These are phyloP conservation scores for Triplophysa rosa DNA, from an alignment of 2,113 vertebrate genomes.

Conservation along the genomic window DNA sequence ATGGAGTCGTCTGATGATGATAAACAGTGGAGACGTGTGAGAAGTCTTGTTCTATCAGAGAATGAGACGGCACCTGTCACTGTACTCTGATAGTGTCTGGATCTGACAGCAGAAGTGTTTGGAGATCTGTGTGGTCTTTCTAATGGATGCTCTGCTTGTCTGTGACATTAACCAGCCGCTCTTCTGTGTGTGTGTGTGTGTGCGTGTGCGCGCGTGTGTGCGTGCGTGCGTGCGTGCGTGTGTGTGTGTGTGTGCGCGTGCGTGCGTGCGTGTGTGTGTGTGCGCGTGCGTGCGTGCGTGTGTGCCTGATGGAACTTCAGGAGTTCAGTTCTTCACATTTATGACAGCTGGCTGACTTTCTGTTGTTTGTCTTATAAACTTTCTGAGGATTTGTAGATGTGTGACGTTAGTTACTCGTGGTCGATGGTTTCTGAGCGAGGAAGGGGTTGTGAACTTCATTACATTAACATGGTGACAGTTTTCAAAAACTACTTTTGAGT, in stretches of 20 bases:
- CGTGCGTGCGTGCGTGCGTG: too few relatives aligned
- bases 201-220: background rate
- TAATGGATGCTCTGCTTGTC: slow-evolving; percentile 17
- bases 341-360: background rate
- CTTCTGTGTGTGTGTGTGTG: background rate
- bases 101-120: slow-evolving; percentile 42
- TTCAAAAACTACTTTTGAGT: too few relatives aligned
- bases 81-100: slow-evolving; percentile 33
- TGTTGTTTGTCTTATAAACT: background rate
- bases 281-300: too few relatives aligned
- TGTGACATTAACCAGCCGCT: slow-evolving; percentile 20
- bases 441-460: too few relatives aligned
- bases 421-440: background rate
- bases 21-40: slow-evolving; percentile 40
- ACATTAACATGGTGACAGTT: too few relatives aligned
- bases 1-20: slow-evolving; percentile 39
- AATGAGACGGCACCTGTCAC: slow-evolving; percentile 36
- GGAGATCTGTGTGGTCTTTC: slow-evolving; percentile 36
- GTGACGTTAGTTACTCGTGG: background rate
- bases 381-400: background rate
- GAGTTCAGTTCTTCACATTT: background rate
- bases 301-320: background rate
- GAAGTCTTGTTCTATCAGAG: slow-evolving; percentile 36
- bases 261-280: too few relatives aligned
- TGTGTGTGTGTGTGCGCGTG: too few relatives aligned